Conservation (phyloP, 2,797 vertebrate genomes). For the Enteromius radiatus region DNA sequence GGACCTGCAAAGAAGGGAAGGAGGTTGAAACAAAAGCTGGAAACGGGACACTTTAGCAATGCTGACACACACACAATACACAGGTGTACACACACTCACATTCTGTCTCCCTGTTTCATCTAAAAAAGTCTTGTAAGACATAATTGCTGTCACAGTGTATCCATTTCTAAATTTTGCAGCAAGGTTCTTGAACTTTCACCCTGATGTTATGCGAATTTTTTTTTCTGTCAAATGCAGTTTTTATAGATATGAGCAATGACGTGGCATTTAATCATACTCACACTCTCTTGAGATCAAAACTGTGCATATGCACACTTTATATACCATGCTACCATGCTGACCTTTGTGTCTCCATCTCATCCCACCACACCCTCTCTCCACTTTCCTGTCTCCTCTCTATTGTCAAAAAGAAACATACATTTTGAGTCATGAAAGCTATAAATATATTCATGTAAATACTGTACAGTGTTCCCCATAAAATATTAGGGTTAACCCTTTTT, state of each 20-base stretch:
- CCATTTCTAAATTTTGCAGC: neutral
- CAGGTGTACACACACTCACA: constrained; percentile 7
- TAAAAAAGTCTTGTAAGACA: constrained; percentile 1
- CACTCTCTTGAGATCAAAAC: neutral
- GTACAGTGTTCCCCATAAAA: neutral
- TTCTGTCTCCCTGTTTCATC: constrained; percentile 3
- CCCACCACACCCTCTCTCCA: constrained; percentile 20
- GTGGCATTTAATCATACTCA: neutral
- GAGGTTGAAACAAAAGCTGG: constrained; percentile 73
- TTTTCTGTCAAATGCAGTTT: neutral
- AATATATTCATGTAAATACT: neutral
- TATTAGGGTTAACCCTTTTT: neutral
- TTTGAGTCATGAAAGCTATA: neutral
- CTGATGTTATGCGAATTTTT: neutral
- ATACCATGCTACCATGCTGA: neutral
- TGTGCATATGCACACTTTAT: neutral
- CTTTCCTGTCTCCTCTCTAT: neutral
- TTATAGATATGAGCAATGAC: neutral
- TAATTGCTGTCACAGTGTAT: neutral
- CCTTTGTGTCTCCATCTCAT: constrained; percentile 14
- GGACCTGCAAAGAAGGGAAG: constrained; percentile 52
- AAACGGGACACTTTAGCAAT: constrained; percentile 62
- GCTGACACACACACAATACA: constrained; percentile 29
- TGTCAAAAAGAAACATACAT: neutral
- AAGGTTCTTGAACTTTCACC: neutral